These are phyloP conservation scores for Sarcophaga bullata DNA, from an alignment of 1,140 invertebrate species.

Conservation along the genomic window DNA sequence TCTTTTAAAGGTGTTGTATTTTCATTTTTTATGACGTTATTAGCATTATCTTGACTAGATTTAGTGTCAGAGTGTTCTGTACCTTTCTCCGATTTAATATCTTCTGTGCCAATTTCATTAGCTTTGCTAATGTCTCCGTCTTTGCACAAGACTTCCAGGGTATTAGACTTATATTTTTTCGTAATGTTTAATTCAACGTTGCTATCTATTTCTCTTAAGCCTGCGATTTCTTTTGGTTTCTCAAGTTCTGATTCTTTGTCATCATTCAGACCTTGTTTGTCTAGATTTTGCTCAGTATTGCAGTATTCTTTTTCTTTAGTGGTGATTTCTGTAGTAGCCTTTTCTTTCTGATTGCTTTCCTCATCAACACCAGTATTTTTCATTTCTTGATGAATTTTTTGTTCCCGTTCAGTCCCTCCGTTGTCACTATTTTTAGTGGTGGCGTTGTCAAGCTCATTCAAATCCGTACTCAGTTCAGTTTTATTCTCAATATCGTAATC, in stretches of 20 bases:
- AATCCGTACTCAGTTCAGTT: background rate
- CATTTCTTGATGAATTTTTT: background rate
- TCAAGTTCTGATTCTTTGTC: background rate
- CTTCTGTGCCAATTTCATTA: no score
- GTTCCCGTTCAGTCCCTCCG: background rate
- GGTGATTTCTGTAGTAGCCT: background rate
- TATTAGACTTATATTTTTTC: no score
- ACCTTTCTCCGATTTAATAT: no score
- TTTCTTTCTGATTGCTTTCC: background rate
- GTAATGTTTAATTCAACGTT: no score
- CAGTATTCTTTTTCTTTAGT: background rate
- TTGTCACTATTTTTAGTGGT: background rate
- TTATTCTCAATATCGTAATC: background rate
- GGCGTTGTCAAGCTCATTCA: background rate
- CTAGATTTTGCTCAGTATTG: background rate
- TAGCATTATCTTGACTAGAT: no score
- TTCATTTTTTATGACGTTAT: no score
- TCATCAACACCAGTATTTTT: background rate
- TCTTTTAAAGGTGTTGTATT: no score
- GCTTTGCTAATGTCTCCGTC: no score
- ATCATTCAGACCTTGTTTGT: no score
- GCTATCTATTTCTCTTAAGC: no score
- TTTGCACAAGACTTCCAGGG: no score
- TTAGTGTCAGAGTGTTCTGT: no score
- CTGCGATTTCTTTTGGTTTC: background rate